Conservation (phyloP, 2,797 vertebrate species). For the Sandelia bainsii region DNA sequence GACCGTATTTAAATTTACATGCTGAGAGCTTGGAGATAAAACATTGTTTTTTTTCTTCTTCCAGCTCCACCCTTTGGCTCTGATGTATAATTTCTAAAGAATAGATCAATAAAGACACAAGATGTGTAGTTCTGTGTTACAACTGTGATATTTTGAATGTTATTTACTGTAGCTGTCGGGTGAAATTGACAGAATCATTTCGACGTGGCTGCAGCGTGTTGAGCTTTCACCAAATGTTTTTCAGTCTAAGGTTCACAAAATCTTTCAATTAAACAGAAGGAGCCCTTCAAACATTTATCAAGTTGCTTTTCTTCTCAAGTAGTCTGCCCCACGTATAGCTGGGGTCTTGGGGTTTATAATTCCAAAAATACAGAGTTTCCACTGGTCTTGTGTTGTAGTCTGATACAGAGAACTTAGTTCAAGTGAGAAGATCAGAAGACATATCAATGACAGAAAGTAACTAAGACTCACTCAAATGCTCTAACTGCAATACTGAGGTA, state of each 20-base stretch:
- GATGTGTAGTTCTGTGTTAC: constrained; percentile 6
- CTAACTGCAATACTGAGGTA: too few species aligned
- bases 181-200: background rate
- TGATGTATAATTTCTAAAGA: constrained; percentile 61
- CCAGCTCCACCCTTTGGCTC: constrained; percentile 52
- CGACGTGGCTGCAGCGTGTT: background rate
- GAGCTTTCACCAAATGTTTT: background rate
- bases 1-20: constrained; percentile 82
- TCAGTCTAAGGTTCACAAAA: background rate
- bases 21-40: constrained; percentile 56
- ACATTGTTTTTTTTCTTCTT: constrained; percentile 37
- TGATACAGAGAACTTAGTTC: too few species aligned
- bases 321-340: background rate
- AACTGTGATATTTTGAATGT: constrained; percentile 2
- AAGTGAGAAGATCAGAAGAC: too few species aligned
- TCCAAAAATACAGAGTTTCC: too few species aligned
- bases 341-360: too few species aligned
- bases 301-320: background rate
- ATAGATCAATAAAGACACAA: constrained; percentile 68
- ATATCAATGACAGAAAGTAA: too few species aligned
- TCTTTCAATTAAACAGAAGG: background rate
- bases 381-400: too few species aligned
- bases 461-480: too few species aligned
- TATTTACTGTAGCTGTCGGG: background rate
- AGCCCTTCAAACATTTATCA: background rate